Base-by-base conservation (phyloP, 2,113 vertebrate genomes). In the Condylura cristata region DNA sequence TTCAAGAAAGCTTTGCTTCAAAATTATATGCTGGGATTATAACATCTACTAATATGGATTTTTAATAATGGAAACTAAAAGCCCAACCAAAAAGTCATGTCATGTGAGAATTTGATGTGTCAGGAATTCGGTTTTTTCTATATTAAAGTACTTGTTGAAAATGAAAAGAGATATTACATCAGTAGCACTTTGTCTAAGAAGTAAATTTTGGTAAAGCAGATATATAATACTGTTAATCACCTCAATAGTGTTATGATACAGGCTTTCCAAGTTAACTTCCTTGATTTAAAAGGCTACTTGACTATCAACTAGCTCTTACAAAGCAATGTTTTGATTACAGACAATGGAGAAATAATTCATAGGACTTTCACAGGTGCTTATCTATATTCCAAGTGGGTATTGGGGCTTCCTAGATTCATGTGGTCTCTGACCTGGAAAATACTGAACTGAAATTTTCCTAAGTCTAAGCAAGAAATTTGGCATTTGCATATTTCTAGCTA, bases 261-360 rank as follows among this genome's bases (percentile, higher is more conserved):
- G n/a, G 32, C 63, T 93, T 92, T 95, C 76, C 66, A 91, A 92
- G 82, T 97, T 63, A 89, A 90, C 70, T 90, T 97, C 65, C 80
- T 92, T 90, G 88, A 95, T 96, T 95, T 92, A 91, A 95, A 96
- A 92, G 61, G 13, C 93, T 96, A 89, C 85, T 95, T 96, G 88
- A 93, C 87, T 80, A n/a, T 89, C 82, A 95, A 89, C 89, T 94
- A 92, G 56, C 74, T 75, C 89, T 92, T 94, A 86, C 39, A 63
- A 89, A 95, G 94, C n/a, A 93, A 90, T 89, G 17, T 92, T 96
- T 95, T 96, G 89, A 96, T 94, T 95, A 92, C 51, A 83, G 53
- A 63, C 94, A 85, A 60, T 76, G 72, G 41, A 96, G 53, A 93
- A 91, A 96, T 92, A 84, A 89, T 91, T 93, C 18, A 58, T 30